A percentile compares a stretch with the other conserved stretches of the same genome.
Evolutionary conservation across 2,113 vertebrate species (phyloP).

Genomic region (Tychaedon coryphoeus): DNA sequence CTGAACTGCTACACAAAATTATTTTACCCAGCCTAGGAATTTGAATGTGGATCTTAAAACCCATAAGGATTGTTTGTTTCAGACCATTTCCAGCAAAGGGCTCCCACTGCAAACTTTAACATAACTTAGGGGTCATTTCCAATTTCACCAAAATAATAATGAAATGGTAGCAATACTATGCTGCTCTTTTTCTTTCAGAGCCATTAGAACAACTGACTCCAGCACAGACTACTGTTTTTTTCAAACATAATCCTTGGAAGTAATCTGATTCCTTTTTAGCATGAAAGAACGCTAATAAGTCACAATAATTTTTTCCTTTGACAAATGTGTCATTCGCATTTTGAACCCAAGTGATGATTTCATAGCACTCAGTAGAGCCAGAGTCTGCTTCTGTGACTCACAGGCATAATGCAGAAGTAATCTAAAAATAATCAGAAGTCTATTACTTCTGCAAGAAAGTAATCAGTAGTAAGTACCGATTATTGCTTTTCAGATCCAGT

Average conservation of each 20-base stretch:
- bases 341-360: constrained; percentile 46
- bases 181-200: background rate
- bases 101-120: background rate
- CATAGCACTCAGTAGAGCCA: constrained; percentile 44
- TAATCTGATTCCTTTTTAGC: constrained; percentile 16
- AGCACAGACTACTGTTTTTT: constrained; percentile 20
- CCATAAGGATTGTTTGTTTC: background rate
- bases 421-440: constrained; percentile 64
- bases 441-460: constrained; percentile 63
- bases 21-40: background rate
- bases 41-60: background rate
- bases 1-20: background rate
- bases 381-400: constrained; percentile 43
- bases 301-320: constrained; percentile 54
- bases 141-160: constrained; percentile 2
- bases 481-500: constrained; percentile 64
- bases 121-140: constrained; percentile 6
- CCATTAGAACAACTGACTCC: background rate
- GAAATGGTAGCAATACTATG: background rate
- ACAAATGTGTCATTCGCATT: background rate
- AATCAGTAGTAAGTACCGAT: constrained; percentile 66
- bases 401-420: constrained; percentile 44
- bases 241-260: constrained; percentile 38
- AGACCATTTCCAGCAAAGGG: background rate
- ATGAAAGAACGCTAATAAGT: constrained; percentile 41